phyloP scores from a whole-genome alignment of 92 coral and sea anemone species.

The Blastomussa wellsi region DNA sequence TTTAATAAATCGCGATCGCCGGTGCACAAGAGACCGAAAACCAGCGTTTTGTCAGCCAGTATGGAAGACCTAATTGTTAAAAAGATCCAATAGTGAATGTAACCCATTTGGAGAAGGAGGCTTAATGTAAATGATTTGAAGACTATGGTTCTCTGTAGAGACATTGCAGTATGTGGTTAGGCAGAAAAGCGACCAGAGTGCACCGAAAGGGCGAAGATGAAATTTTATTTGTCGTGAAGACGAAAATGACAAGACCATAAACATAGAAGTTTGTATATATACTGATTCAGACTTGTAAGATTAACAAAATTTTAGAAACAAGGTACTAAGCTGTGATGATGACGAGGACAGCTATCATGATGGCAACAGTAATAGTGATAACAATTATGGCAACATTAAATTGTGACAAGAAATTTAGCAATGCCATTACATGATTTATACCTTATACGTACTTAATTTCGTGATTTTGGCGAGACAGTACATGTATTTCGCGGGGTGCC shows the following conservation, averaged over 20 bases:
- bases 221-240: not conserved
- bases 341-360: not conserved
- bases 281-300: no score
- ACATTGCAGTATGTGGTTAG: no score
- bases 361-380: not conserved
- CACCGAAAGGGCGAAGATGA: not conserved
- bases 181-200: not conserved
- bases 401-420: no score
- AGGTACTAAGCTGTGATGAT: not conserved
- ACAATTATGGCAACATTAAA: no score
- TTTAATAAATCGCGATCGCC: conserved; percentile 77
- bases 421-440: no score
- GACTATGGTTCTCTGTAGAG: no score
- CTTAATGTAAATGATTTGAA: no score
- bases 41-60: conserved; percentile 39
- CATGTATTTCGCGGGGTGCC: no score
- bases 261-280: no score
- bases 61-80: conserved; percentile 79
- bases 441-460: no score
- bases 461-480: no score
- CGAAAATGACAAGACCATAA: not conserved
- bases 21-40: conserved; percentile 34
- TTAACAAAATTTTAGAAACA: not conserved
- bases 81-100: conserved; percentile 75
- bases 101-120: no score